These are phyloP conservation scores for Drosophila lacicola DNA, from an alignment of 2,888 invertebrate species.

Conservation along the genomic window DNA sequence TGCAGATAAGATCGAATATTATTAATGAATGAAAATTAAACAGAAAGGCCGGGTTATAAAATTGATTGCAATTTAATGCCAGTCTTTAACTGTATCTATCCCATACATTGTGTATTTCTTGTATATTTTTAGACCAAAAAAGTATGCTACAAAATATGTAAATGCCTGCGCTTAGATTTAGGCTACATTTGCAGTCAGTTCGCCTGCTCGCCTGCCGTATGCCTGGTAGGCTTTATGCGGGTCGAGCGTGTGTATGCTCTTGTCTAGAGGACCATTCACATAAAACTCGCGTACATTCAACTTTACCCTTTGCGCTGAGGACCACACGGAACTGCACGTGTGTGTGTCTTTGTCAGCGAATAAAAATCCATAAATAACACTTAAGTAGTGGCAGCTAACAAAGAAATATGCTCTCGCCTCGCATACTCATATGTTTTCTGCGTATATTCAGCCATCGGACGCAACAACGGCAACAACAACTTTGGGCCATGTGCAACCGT, in stretches of 20 bases:
- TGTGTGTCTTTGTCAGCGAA: slow-evolving; percentile 21
- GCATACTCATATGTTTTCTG: slow-evolving; percentile 3
- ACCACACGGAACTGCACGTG: slow-evolving; percentile 3
- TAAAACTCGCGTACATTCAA: slow-evolving; percentile 56
- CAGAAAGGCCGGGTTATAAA: slow-evolving; percentile 12
- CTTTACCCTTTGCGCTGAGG: slow-evolving; percentile 49
- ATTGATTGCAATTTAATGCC: slow-evolving; percentile 35
- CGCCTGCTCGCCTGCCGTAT: neutral
- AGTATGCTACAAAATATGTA: slow-evolving; percentile 39
- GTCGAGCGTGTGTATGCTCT: slow-evolving; percentile 52
- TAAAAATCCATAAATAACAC: slow-evolving; percentile 66
- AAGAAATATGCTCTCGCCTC: slow-evolving; percentile 49
- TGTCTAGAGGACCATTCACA: slow-evolving; percentile 52
- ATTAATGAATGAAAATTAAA: slow-evolving; percentile 16
- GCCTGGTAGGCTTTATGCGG: slow-evolving; percentile 12
- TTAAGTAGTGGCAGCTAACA: slow-evolving; percentile 56
- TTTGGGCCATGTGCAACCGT: slow-evolving; percentile 8
- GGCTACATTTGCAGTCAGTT: slow-evolving; percentile 21
- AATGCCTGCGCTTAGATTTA: slow-evolving; percentile 1
- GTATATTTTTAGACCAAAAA: slow-evolving; percentile 17
- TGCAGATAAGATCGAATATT: slow-evolving; percentile 3
- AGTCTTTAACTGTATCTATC: neutral
- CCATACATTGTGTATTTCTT: neutral
- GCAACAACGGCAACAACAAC: slow-evolving; percentile 3
- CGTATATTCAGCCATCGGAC: slow-evolving; percentile 1